Percentiles rank a stretch among this genome's conserved stretches.
Conservation (phyloP, 2,888 invertebrate genomes). For the Tenthredo livida region DNA sequence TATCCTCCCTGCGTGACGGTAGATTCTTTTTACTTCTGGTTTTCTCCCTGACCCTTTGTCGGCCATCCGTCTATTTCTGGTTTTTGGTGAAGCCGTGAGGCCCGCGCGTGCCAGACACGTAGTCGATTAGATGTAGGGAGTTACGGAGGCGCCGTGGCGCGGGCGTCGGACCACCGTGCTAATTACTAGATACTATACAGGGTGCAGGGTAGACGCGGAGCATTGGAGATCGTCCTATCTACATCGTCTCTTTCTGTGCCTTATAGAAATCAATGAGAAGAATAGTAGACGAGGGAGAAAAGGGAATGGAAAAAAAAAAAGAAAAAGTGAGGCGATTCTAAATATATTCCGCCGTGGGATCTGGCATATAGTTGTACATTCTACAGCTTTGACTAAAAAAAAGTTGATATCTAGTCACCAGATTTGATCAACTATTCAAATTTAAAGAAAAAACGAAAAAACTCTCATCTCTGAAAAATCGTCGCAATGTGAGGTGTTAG, state of each 20-base stretch:
- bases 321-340: background rate
- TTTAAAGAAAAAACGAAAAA: background rate
- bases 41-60: background rate
- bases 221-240: background rate
- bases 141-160: slow-evolving; percentile 6
- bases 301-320: background rate
- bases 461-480: background rate
- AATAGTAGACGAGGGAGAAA: background rate
- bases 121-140: background rate
- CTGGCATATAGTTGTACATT: background rate
- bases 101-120: slow-evolving; percentile 68
- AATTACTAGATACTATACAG: slow-evolving; percentile 7
- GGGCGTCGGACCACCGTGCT: slow-evolving; percentile 21
- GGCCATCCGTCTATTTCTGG: slow-evolving; percentile 49
- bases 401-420: background rate
- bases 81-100: slow-evolving; percentile 73
- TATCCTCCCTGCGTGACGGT: slow-evolving; percentile 35
- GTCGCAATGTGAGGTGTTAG: background rate
- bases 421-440: background rate
- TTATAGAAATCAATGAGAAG: slow-evolving; percentile 7
- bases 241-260: background rate
- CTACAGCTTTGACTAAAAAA: background rate
- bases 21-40: background rate
- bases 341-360: background rate
- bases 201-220: background rate